phyloP scores from a whole-genome alignment of 2,888 invertebrate genomes.

The Drosophila ezoana region DNA sequence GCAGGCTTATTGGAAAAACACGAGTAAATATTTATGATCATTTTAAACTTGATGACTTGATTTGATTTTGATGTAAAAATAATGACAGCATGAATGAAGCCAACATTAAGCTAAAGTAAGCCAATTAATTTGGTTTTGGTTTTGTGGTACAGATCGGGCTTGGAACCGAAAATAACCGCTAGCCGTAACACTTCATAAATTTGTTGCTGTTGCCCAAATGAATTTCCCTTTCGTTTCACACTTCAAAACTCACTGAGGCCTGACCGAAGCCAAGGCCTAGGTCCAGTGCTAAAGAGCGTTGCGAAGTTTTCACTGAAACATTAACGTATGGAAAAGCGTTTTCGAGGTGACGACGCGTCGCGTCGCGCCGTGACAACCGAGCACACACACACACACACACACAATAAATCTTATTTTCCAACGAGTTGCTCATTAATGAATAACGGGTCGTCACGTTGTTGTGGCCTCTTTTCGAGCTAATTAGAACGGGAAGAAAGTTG shows the following conservation, averaged over 20 bases:
- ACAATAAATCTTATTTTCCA: slow-evolving; percentile 55
- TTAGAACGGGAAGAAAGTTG: slow-evolving; percentile 59
- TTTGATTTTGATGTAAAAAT: slow-evolving; percentile 43
- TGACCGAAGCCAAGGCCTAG: slow-evolving; percentile 39
- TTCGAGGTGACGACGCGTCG: slow-evolving; percentile 44
- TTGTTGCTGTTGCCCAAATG: slow-evolving; percentile 13
- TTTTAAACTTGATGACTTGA: slow-evolving; percentile 19
- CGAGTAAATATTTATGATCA: slow-evolving; percentile 14
- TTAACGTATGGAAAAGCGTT: slow-evolving; percentile 33
- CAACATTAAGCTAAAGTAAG: not conserved
- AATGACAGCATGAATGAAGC: slow-evolving; percentile 16
- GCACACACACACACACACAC: slow-evolving; percentile 7
- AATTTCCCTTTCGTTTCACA: slow-evolving; percentile 62
- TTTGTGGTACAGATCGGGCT: slow-evolving; percentile 16
- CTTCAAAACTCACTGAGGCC: slow-evolving; percentile 41
- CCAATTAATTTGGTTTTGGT: slow-evolving; percentile 4
- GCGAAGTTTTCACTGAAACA: slow-evolving; percentile 51
- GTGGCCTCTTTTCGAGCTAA: slow-evolving; percentile 43
- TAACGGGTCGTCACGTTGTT: slow-evolving; percentile 51
- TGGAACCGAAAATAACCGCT: not conserved
- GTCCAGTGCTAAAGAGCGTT: slow-evolving; percentile 24
- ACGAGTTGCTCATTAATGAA: slow-evolving; percentile 60
- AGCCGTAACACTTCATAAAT: slow-evolving; percentile 39
- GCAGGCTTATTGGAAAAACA: not conserved
- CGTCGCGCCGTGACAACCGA: slow-evolving; percentile 28